Evolutionary conservation across 2,113 vertebrate genomes (phyloP).

Genomic region (Procavia capensis): DNA sequence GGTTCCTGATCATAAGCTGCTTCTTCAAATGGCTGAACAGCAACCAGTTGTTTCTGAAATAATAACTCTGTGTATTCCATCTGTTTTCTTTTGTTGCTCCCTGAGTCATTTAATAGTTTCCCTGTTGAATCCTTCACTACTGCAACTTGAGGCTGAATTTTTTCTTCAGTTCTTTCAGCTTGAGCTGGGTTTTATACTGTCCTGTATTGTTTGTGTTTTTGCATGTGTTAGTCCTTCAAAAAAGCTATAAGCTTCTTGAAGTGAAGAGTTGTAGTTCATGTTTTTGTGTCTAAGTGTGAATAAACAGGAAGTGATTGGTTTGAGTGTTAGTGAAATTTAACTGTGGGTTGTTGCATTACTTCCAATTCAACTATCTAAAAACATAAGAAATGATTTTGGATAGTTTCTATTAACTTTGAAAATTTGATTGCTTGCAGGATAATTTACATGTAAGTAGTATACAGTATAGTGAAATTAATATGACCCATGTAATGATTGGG

Average conservation of each 20-base stretch:
- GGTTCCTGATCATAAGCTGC: too few relatives aligned
- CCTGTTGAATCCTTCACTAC: too few relatives aligned
- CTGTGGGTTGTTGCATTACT: neutral
- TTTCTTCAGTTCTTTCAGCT: too few relatives aligned
- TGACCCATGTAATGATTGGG: too few relatives aligned
- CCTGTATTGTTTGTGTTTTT: neutral
- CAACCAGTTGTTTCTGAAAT: too few relatives aligned
- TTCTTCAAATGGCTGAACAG: too few relatives aligned
- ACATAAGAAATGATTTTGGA: neutral
- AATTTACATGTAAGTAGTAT: conserved; percentile 8
- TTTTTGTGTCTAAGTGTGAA: conserved; percentile 26
- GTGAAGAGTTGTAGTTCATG: neutral
- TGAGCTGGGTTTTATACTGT: neutral
- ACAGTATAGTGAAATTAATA: too few relatives aligned
- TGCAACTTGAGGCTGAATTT: too few relatives aligned
- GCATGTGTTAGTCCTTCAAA: neutral
- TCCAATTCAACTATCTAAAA: neutral
- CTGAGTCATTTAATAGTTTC: too few relatives aligned
- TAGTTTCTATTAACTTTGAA: conserved; percentile 43
- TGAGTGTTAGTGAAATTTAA: neutral
- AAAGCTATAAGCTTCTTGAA: neutral
- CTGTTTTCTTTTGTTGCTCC: too few relatives aligned
- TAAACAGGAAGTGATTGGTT: conserved; percentile 1
- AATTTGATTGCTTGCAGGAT: neutral
- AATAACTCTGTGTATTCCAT: too few relatives aligned